Evolutionary conservation across 2,113 vertebrate species (phyloP).

Genomic region (Tetrax tetrax): DNA sequence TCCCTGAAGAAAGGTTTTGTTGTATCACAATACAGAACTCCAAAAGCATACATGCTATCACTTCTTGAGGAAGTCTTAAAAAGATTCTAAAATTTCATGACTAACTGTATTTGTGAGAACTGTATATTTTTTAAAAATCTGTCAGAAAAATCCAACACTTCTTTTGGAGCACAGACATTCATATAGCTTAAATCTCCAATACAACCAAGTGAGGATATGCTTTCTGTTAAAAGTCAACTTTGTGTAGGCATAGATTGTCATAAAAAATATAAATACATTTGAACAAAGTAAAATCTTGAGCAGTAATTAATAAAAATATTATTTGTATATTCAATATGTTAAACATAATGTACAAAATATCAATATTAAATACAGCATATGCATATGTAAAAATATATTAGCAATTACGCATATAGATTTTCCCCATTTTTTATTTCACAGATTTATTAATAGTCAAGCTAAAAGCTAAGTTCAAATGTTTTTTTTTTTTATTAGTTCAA

Average conservation of each 20-base stretch:
- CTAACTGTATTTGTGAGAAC: neutral
- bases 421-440: neutral
- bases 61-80: neutral
- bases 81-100: neutral
- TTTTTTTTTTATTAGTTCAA: neutral
- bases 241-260: neutral
- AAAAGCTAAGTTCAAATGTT: neutral
- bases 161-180: neutral
- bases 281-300: neutral
- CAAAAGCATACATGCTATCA: accelerated
- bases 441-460: neutral
- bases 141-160: neutral
- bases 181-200: neutral
- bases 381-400: neutral
- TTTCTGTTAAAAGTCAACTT: neutral
- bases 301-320: neutral
- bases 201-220: neutral
- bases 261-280: neutral
- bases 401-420: neutral
- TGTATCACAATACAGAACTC: neutral
- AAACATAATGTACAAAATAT: neutral
- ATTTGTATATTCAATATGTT: neutral
- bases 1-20: neutral
- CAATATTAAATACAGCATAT: neutral
- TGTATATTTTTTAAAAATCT: neutral